Evolutionary conservation across 1,140 invertebrate genomes (phyloP), one percentile per base, ranked within the genome.

Genomic region (Ladona fulva): DNA sequence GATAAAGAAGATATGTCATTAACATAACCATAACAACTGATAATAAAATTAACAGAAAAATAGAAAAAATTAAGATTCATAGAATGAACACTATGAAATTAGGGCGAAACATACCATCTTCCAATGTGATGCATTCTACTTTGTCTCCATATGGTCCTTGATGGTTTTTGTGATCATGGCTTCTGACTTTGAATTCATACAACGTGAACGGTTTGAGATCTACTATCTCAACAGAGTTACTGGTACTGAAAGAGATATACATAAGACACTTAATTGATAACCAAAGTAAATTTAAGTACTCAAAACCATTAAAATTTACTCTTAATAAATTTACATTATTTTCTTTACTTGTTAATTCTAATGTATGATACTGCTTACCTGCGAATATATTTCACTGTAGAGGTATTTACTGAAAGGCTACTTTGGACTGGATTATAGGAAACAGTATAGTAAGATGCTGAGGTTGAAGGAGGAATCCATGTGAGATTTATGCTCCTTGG

Each of bases 111-210:
- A 85, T 81, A 88, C 87, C 84, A 83, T 87, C 87, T 84, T 88
- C 87, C 76, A 86, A 84, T 22, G 89, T 89, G 52, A 84, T 85
- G 79, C 87, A 87, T 79, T 89, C 87, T 44, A 89, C 84, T 78
- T 84, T 86, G 76, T 86, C 84, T 78, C 87, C 88, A 75, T 85
- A 89, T 52, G 84, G 81, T 76, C 82, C 86, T 78, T 81, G 83
- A 29, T 83, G 80, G 79, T 86, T 83, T 19, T 82, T 84, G 14
- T 83, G 80, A 52, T 86, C 85, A 78, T 83, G 83, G 8, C 85
- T 83, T 78, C 85, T 82, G 6, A 91, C 87, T 84, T 87, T 89
- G 80, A 91, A 89, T 81, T 89, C 87, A 81, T 91, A 91, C 12
- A 87, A 81, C 44, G 87, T 90, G 82, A 87, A 89, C 37, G 89